phyloP scores from a whole-genome alignment of 2,888 invertebrate species.

The Antheraea yamamai region DNA sequence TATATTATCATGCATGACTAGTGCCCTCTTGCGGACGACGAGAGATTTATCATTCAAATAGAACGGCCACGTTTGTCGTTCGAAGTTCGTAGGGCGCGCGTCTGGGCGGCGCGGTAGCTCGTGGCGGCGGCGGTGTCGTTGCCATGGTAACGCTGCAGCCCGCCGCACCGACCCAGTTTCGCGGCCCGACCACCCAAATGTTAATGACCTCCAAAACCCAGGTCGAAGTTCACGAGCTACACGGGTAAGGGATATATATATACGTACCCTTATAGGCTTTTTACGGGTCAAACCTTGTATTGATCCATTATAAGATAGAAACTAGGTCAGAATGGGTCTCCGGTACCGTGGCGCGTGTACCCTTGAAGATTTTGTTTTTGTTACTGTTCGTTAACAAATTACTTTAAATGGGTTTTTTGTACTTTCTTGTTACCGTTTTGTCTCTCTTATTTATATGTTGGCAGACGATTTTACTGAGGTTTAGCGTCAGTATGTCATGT shows the following conservation, averaged over 20 bases:
- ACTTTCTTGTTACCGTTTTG: constrained; percentile 16
- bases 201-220: constrained; percentile 82
- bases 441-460: constrained; percentile 21
- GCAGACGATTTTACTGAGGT: background rate
- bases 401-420: constrained; percentile 21
- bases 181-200: constrained; percentile 73
- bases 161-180: constrained; percentile 66
- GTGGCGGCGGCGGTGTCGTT: constrained; percentile 53
- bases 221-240: constrained; percentile 81
- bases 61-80: constrained; percentile 20
- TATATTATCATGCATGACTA: background rate
- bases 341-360: constrained; percentile 20
- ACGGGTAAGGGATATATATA: constrained; percentile 73
- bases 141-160: constrained; percentile 68
- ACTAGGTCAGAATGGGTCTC: constrained; percentile 62
- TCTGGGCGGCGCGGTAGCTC: constrained; percentile 44
- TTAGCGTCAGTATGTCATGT: constrained; percentile 12
- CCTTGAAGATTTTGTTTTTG: constrained; percentile 28
- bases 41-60: background rate
- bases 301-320: constrained; percentile 71
- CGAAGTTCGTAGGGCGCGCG: constrained; percentile 27
- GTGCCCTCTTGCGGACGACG: background rate
- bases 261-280: constrained; percentile 62
- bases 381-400: constrained; percentile 15
- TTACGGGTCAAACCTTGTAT: constrained; percentile 75